phyloP scores from a whole-genome alignment of 2,113 vertebrate genomes.

The Rallus limicola region DNA sequence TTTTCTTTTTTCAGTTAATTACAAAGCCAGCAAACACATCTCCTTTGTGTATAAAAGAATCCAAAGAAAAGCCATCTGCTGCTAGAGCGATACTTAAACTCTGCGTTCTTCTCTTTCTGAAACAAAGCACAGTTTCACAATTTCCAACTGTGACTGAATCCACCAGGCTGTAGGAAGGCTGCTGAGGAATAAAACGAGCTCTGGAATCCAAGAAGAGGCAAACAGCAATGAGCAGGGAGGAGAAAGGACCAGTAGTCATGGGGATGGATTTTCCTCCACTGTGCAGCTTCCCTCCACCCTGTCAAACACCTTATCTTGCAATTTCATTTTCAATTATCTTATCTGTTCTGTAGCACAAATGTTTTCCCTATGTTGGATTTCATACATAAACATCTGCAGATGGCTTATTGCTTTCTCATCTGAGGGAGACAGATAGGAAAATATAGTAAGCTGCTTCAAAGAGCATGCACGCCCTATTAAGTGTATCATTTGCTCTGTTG shows the following conservation, averaged over 20 bases:
- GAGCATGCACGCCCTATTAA: neutral
- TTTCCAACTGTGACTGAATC: neutral
- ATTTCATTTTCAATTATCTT: constrained; percentile 48
- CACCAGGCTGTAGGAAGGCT: neutral
- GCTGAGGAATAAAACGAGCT: constrained; percentile 44
- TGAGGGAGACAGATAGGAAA: neutral
- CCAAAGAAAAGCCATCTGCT: neutral
- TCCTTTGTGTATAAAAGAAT: constrained; percentile 10
- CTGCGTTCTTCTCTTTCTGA: constrained; percentile 21
- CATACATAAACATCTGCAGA: constrained; percentile 38
- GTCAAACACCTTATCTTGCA: constrained; percentile 35
- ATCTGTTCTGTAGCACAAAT: constrained; percentile 7
- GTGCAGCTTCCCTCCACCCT: constrained; percentile 11
- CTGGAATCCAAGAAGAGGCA: constrained; percentile 34
- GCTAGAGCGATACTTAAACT: neutral
- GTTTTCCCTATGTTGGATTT: constrained; percentile 45
- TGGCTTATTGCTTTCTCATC: constrained; percentile 21
- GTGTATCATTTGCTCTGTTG: neutral
- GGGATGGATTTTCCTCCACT: constrained; percentile 37
- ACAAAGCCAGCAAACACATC: constrained; percentile 16
- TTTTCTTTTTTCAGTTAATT: constrained; percentile 18
- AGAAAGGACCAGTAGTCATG: constrained; percentile 63
- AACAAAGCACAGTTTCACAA: neutral
- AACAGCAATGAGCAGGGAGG: constrained; percentile 58
- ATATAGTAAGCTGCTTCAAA: neutral